phyloP scores from a whole-genome alignment of 2,888 invertebrate genomes.

The Folsomia candida region DNA sequence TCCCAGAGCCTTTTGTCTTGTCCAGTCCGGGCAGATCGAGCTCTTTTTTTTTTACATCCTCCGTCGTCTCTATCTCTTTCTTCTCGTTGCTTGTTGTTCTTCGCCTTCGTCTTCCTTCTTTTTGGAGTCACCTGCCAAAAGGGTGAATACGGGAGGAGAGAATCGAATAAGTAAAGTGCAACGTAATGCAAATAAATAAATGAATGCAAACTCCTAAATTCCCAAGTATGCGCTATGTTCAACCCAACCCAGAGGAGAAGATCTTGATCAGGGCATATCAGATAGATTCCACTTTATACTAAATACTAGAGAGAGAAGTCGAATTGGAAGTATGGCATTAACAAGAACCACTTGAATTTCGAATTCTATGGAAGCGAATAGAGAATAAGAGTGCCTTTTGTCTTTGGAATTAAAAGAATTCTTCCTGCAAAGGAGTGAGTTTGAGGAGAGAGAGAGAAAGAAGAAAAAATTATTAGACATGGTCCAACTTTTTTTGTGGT shows the following conservation, averaged over 20 bases:
- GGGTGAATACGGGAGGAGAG: too few species aligned
- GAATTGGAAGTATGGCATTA: too few species aligned
- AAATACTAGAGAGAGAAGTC: too few species aligned
- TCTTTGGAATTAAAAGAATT: slow-evolving; percentile 3
- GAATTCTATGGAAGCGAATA: neutral
- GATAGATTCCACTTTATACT: too few species aligned
- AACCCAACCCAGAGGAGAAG: neutral
- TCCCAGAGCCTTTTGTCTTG: neutral
- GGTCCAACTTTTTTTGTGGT: neutral
- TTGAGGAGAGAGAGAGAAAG: too few species aligned
- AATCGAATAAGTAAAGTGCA: slow-evolving; percentile 16
- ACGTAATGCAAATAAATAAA: slow-evolving; percentile 23
- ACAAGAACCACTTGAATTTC: too few species aligned
- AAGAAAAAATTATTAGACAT: neutral
- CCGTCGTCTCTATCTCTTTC: too few species aligned
- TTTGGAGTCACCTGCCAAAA: too few species aligned
- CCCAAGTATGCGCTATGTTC: too few species aligned
- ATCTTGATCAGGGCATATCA: neutral
- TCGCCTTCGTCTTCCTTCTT: neutral
- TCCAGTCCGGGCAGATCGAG: neutral
- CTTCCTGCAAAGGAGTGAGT: too few species aligned
- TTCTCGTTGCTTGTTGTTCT: too few species aligned
- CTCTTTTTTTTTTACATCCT: too few species aligned
- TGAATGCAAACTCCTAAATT: slow-evolving; percentile 2
- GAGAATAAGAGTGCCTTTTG: neutral